Evolutionary conservation across 2,888 invertebrate species (phyloP).

Genomic region (Agrotis ipsilon): DNA sequence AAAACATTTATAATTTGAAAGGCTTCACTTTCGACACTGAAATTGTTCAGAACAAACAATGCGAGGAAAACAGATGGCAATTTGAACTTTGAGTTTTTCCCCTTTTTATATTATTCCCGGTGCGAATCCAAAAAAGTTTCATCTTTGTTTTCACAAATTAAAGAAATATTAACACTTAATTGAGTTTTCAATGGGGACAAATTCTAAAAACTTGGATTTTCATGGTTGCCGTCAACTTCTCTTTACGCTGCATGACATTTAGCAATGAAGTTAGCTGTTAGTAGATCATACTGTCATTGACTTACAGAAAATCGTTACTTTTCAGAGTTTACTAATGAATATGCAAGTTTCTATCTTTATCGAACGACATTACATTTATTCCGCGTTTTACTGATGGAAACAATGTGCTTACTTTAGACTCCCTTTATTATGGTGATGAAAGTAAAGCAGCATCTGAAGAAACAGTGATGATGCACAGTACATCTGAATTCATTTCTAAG

Average conservation of each 20-base stretch:
- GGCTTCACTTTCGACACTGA: neutral
- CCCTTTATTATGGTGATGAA: constrained; percentile 29
- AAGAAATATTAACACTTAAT: neutral
- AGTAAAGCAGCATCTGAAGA: constrained; percentile 51
- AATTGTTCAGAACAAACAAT: constrained; percentile 5
- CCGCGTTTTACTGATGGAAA: neutral
- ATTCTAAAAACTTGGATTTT: neutral
- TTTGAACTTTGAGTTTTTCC: neutral
- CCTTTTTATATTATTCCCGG: neutral
- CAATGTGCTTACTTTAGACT: neutral
- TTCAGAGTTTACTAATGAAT: neutral
- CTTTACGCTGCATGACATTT: neutral
- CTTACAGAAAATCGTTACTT: neutral
- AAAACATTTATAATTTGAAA: constrained; percentile 3
- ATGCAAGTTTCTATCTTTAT: neutral
- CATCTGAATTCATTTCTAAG: constrained; percentile 4
- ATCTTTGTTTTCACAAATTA: constrained; percentile 2
- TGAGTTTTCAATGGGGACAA: neutral
- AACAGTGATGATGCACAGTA: constrained; percentile 11
- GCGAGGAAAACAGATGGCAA: neutral
- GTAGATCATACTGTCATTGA: neutral
- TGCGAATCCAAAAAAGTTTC: neutral
- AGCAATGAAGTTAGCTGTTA: neutral
- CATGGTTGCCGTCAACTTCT: neutral
- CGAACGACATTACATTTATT: neutral